Percentiles rank a stretch among this genome's conserved stretches.
phyloP scores from a whole-genome alignment of 2,888 invertebrate species.

The Hypomecis punctinalis region DNA sequence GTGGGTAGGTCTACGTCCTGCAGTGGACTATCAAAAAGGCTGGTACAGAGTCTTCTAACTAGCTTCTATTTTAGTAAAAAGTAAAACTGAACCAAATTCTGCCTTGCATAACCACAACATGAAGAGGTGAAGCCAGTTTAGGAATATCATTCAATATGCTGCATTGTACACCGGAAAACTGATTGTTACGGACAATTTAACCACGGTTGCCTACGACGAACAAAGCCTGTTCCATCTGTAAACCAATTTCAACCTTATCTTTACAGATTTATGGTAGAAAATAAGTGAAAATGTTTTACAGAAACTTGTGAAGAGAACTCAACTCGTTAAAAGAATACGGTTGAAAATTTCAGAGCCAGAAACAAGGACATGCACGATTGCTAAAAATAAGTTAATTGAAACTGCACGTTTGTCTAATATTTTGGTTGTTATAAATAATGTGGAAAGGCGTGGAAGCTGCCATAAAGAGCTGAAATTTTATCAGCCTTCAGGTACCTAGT shows the following conservation, averaged over 20 bases:
- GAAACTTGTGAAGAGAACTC: background rate
- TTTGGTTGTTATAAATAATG: slow-evolving; percentile 7
- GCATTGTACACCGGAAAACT: slow-evolving; percentile 34
- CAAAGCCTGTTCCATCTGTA: slow-evolving; percentile 38
- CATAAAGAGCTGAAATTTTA: background rate
- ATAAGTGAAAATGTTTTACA: background rate
- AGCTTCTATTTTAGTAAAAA: no score
- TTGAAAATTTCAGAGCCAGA: slow-evolving; percentile 8
- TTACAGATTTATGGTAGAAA: background rate
- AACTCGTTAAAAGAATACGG: slow-evolving; percentile 9
- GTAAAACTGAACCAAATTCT: no score
- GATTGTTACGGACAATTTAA: slow-evolving; percentile 47
- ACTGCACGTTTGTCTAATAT: slow-evolving; percentile 7
- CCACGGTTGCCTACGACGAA: slow-evolving; percentile 55
- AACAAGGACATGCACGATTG: slow-evolving; percentile 29
- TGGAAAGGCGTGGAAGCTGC: slow-evolving; percentile 15
- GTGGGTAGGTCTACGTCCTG: no score
- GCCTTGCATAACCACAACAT: background rate
- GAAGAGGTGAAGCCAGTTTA: background rate
- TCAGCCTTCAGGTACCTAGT: background rate
- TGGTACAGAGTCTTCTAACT: no score
- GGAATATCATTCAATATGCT: slow-evolving; percentile 9
- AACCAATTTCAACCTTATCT: slow-evolving; percentile 1
- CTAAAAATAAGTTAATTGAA: slow-evolving; percentile 34
- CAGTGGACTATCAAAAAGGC: no score